Evolutionary conservation across 2,113 vertebrate species (phyloP).

Genomic region (Cyprinodon brontotheroides): DNA sequence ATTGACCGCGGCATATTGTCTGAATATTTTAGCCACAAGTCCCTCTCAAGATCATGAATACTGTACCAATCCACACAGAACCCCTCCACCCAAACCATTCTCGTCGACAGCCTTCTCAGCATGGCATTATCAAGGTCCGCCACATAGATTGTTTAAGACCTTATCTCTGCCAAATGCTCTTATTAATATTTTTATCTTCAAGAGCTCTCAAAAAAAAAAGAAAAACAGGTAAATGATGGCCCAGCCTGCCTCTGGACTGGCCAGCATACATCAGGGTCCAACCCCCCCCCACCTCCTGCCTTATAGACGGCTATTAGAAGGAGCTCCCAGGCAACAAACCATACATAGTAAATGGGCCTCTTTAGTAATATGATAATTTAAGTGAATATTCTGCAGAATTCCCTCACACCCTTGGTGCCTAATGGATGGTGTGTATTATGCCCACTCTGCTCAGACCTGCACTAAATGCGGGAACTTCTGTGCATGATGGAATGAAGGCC

Average conservation of each 20-base stretch:
- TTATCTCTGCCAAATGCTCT: constrained; percentile 55
- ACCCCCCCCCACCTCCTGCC: constrained; percentile 56
- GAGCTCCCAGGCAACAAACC: constrained; percentile 75
- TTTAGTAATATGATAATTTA: constrained; percentile 79
- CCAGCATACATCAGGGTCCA: constrained; percentile 75
- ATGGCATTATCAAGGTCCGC: constrained; percentile 40
- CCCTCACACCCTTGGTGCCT: constrained; percentile 63
- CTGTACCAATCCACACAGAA: neutral
- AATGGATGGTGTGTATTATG: constrained; percentile 70
- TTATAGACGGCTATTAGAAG: constrained; percentile 67
- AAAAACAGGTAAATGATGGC: constrained; percentile 70
- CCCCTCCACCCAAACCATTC: too few species aligned
- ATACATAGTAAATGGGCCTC: constrained; percentile 76
- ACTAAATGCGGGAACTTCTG: constrained; percentile 61
- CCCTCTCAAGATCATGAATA: constrained; percentile 57
- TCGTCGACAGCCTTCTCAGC: neutral
- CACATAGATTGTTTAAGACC: constrained; percentile 61
- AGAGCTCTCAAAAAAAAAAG: constrained; percentile 62
- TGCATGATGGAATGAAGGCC: constrained; percentile 70
- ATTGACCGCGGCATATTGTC: constrained; percentile 67
- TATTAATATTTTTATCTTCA: constrained; percentile 73
- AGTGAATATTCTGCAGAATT: constrained; percentile 67
- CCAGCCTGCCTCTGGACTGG: constrained; percentile 59
- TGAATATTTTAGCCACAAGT: constrained; percentile 53
- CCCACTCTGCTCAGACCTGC: constrained; percentile 56